Conservation (phyloP, 2,797 vertebrate species). For the Babyrousa celebensis region DNA sequence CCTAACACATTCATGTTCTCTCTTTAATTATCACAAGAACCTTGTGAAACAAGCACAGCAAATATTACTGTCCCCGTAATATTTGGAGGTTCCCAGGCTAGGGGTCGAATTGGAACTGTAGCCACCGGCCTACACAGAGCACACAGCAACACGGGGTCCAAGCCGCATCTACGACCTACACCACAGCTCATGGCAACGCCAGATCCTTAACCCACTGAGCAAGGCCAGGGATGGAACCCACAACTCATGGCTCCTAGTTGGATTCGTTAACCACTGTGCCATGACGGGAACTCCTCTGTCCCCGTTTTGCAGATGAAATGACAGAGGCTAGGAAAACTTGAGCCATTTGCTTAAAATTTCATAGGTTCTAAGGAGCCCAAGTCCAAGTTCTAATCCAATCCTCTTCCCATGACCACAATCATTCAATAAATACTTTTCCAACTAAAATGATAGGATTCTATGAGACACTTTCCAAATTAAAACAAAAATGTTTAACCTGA, state of each 20-base stretch:
- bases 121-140: too few species aligned
- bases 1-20: background rate
- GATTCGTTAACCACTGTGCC: too few species aligned
- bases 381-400: background rate
- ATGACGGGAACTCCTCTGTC: background rate
- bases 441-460: conserved; percentile 2
- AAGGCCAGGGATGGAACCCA: too few species aligned
- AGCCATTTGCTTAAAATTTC: background rate
- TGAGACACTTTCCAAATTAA: conserved; percentile 7
- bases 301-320: background rate
- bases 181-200: too few species aligned
- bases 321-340: background rate
- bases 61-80: background rate
- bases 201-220: too few species aligned
- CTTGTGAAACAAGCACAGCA: background rate
- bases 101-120: too few species aligned
- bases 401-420: background rate
- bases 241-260: too few species aligned
- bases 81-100: too few species aligned
- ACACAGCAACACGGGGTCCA: too few species aligned
- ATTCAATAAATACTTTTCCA: conserved; percentile 6
- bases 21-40: background rate
- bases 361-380: background rate
- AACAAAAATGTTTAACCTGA: background rate
- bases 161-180: too few species aligned